Base-by-base conservation (phyloP, 1,140 invertebrate genomes). In the Heliconius hermathena region DNA sequence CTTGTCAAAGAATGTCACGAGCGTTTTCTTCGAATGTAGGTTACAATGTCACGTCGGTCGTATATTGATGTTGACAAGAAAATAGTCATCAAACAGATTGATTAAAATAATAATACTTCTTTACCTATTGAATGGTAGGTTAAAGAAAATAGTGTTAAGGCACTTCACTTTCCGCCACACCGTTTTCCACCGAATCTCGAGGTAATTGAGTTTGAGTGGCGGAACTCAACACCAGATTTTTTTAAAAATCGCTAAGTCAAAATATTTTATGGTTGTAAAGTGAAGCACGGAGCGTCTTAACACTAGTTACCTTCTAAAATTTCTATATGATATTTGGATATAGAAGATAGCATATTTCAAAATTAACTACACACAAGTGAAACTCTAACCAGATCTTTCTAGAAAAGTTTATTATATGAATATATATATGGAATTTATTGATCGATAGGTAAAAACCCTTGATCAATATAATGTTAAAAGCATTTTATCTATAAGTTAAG, bases 1-100 rank as follows among this genome's bases (percentile, higher is more conserved):
- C 60, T 66, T 66, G 60, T 66, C 60, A 66, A 66, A 66, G 60
- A 66, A 16, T 57, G 72, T 57, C 38, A 41, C n/a, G 70, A 71
- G 38, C n/a, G 60, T 60, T 74, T 79, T 79, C 78, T 79, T 74
- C 78, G 72, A 70, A 79, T 74, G 73, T 79, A 70, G 78, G 78
- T 79, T 79, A 79, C 78, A 81, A 81, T 73, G 72, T 77, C 71
- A 60, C 70, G 38, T 54, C 52, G 71, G 41, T 46, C 41, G 41
- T 60, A 26, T 66, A 66, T 66, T 66, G 60, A 66, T 66, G 60
- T 66, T 66, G 22, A 66, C 60, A 66, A 66, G 60, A 66, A 66
- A 66, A 29, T 66, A 66, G 60, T 66, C 60, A 66, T 29, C 26
- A 13, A 26, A 26, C 26, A 29, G 22, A 13, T 11, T 66, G 60